phyloP scores from a whole-genome alignment of 2,113 vertebrate species.

The Thunnus thynnus region DNA sequence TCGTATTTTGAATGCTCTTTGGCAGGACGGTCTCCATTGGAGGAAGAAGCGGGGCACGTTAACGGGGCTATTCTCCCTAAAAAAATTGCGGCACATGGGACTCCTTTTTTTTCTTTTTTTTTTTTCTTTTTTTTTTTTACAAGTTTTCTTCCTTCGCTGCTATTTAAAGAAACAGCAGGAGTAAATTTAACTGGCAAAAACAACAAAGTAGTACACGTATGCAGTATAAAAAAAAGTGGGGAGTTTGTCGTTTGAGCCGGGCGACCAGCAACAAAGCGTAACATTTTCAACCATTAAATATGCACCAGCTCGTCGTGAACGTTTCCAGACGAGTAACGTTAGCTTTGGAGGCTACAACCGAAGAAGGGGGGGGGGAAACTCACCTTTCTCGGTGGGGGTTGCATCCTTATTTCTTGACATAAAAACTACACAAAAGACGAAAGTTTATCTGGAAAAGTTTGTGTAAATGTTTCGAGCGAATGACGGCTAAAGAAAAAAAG shows the following conservation, averaged over 20 bases:
- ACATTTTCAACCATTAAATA: slow-evolving; percentile 71
- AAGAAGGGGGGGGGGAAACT: slow-evolving; percentile 53
- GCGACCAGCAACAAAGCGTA: slow-evolving; percentile 64
- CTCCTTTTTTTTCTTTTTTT: neutral
- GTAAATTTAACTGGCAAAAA: neutral
- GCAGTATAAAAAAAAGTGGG: neutral
- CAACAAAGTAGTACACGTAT: neutral
- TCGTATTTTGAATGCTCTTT: neutral
- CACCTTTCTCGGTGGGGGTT: slow-evolving; percentile 96
- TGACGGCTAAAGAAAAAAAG: neutral
- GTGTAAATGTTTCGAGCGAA: slow-evolving; percentile 9
- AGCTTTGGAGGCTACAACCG: slow-evolving; percentile 65
- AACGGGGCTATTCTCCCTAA: slow-evolving; percentile 40
- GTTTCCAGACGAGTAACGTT: slow-evolving; percentile 61
- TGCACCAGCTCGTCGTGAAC: slow-evolving; percentile 71
- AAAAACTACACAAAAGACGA: slow-evolving; percentile 59
- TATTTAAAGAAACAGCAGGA: neutral
- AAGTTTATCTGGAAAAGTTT: slow-evolving; percentile 57
- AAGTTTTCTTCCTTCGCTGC: slow-evolving; percentile 16
- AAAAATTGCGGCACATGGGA: slow-evolving; percentile 52
- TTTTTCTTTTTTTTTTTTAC: slow-evolving; percentile 34
- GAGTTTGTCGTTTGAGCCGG: neutral
- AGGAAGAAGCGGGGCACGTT: slow-evolving; percentile 37
- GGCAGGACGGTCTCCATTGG: slow-evolving; percentile 19
- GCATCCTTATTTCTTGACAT: slow-evolving; percentile 87